Evolutionary conservation across 2,113 vertebrate genomes (phyloP), one percentile per base, ranked within the genome.

Genomic region (Terrapene triunguis): DNA sequence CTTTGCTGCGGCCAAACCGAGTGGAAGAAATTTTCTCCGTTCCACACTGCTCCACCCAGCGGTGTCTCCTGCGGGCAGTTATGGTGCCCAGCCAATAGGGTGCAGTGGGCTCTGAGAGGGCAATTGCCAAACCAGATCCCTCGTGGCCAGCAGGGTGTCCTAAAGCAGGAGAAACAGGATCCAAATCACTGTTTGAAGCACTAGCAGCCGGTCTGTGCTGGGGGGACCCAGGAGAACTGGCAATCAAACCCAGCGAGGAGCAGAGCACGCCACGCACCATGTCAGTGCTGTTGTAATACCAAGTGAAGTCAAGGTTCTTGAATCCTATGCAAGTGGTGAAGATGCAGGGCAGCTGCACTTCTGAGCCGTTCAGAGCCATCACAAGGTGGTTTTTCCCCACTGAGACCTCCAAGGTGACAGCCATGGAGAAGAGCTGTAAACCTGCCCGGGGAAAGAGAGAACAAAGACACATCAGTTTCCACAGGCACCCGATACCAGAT

Each of bases 321-420:
- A 99, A 99, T 93, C 99, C 99, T 2, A 99, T 99, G 88, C 99
- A 99, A 97, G 99, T 99, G 96, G 69, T 24, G 91, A 99, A 99
- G 35, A 54, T 87, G 94, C 99, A 99, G 78, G 99, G 99, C 95
- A 99, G 96, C 92, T 99, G 96, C 69, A 99, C 98, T 0, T 99
- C 97, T 14, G 99, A 99, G 95, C 99, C 99, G 0, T 99, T 99
- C 92, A 99, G 98, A 0, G 99, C 99, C 35, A 97, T 98, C 86
- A 99, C 96, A 35, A 97, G 98, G 50, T 98, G 97, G 76, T 99
- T 96, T 96, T 99, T 99, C 62, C 99, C 99, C 55, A 99, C 99
- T 0, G 95, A 98, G 96, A 99, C 99, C 96, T 99, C 99, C 94
- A 99, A 93, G 27, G 98, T 96, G 8, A 99, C 95, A 85, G 97